These are phyloP conservation scores for Hydrozoanthus tunicans DNA, from an alignment of 64 coral and sea anemone genomes.

Conservation along the genomic window DNA sequence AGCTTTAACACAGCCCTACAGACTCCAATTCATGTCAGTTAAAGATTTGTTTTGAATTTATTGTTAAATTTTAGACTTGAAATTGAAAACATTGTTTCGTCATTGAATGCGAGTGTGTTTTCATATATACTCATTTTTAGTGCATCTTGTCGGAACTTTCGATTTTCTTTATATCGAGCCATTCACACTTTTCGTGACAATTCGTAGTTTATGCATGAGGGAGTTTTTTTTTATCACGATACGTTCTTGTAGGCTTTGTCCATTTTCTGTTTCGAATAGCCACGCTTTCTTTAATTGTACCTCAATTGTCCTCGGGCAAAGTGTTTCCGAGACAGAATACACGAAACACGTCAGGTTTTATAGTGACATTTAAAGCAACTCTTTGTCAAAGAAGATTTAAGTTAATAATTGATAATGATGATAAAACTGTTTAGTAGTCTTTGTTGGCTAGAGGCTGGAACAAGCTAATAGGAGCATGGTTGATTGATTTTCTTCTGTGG, in stretches of 20 bases:
- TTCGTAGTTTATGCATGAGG: not conserved
- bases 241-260: not conserved
- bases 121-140: too few relatives aligned
- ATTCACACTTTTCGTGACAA: too few relatives aligned
- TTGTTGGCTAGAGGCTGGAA: not conserved
- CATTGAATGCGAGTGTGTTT: too few relatives aligned
- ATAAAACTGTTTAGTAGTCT: conserved; percentile 8
- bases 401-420: conserved; percentile 41
- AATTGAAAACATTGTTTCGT: too few relatives aligned
- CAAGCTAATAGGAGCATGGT: not conserved
- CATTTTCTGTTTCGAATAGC: not conserved
- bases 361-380: not conserved
- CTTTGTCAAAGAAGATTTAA: not conserved
- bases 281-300: not conserved
- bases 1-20: too few relatives aligned
- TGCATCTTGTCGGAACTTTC: too few relatives aligned
- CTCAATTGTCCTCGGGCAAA: not conserved
- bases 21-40: too few relatives aligned
- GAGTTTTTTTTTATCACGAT: too few relatives aligned
- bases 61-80: too few relatives aligned
- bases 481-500: conserved; percentile 7
- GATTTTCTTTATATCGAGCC: too few relatives aligned
- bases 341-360: not conserved
- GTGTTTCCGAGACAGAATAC: not conserved
- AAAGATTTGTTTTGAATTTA: too few relatives aligned